phyloP scores from a whole-genome alignment of 2,888 invertebrate species.

The Dynastes tityus region DNA sequence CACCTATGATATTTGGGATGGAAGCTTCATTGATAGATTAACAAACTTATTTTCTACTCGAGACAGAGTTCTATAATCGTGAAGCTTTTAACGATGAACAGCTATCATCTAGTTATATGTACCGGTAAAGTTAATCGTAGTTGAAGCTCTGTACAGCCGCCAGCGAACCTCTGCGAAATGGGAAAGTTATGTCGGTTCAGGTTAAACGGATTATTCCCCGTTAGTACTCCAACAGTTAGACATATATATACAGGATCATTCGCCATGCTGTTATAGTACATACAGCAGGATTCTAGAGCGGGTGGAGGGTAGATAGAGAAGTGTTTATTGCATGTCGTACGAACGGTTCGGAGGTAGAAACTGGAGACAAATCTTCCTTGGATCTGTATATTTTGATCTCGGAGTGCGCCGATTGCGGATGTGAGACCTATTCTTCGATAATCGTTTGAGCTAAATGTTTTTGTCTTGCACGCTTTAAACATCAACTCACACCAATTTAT shows the following conservation, averaged over 20 bases:
- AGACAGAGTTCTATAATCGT: constrained; percentile 55
- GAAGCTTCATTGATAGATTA: too few species aligned
- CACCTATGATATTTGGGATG: too few species aligned
- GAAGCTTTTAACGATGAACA: constrained; percentile 65
- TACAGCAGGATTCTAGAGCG: not conserved
- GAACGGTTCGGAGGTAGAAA: constrained; percentile 35
- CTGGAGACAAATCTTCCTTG: constrained; percentile 53
- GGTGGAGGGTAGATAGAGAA: not conserved
- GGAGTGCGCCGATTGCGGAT: constrained; percentile 60
- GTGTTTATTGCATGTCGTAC: not conserved
- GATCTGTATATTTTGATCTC: constrained; percentile 51
- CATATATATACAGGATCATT: constrained; percentile 34
- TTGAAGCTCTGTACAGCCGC: constrained; percentile 4
- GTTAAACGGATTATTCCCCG: constrained; percentile 68
- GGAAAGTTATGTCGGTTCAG: constrained; percentile 70
- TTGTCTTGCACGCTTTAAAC: too few species aligned
- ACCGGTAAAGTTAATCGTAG: constrained; percentile 64
- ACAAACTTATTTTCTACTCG: constrained; percentile 59
- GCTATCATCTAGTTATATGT: constrained; percentile 65
- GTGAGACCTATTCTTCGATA: constrained; percentile 50
- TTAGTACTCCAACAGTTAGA: constrained; percentile 53
- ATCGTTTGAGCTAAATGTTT: not conserved
- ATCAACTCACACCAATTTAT: too few species aligned
- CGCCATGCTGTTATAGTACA: constrained; percentile 52
- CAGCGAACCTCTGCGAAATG: constrained; percentile 63